Conservation (phyloP, 1,140 invertebrate genomes). For the Centruroides vittatus region DNA sequence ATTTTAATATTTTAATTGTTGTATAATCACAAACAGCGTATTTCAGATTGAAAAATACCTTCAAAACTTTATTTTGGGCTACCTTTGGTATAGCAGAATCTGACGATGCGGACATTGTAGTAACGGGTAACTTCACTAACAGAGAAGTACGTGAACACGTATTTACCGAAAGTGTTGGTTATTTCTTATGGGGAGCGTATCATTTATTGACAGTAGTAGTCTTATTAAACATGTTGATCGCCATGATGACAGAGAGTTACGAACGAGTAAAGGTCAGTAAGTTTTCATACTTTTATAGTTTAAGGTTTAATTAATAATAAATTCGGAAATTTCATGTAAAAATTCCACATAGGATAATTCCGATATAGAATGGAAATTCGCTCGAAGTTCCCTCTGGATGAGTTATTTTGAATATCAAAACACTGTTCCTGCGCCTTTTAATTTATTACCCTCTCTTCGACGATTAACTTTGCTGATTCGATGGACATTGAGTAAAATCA, state of each 20-base stretch:
- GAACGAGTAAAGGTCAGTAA: conserved; percentile 38
- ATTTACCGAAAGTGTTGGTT: conserved; percentile 45
- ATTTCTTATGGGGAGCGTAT: conserved; percentile 46
- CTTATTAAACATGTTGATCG: conserved; percentile 61
- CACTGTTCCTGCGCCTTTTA: conserved; percentile 17
- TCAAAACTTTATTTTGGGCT: conserved; percentile 59
- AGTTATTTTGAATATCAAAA: conserved; percentile 15
- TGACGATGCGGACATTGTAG: conserved; percentile 42
- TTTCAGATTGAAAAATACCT: conserved; percentile 40
- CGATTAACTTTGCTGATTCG: conserved; percentile 1
- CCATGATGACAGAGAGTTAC: conserved; percentile 58
- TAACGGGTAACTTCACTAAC: conserved; percentile 30
- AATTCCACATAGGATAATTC: conserved; percentile 13
- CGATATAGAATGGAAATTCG: conserved; percentile 20
- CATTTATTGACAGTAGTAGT: conserved; percentile 53
- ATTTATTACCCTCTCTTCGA: conserved; percentile 18
- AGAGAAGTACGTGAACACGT: conserved; percentile 29
- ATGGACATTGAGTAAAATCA: not conserved
- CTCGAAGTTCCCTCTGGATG: conserved; percentile 16
- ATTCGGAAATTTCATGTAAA: not conserved
- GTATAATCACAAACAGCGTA: too few relatives aligned
- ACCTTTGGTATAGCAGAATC: conserved; percentile 53
- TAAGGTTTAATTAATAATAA: not conserved
- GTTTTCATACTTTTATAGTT: not conserved
- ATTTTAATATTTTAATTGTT: too few relatives aligned